Base-by-base conservation (phyloP, 2,888 invertebrate species). In the Lymantria dispar region DNA sequence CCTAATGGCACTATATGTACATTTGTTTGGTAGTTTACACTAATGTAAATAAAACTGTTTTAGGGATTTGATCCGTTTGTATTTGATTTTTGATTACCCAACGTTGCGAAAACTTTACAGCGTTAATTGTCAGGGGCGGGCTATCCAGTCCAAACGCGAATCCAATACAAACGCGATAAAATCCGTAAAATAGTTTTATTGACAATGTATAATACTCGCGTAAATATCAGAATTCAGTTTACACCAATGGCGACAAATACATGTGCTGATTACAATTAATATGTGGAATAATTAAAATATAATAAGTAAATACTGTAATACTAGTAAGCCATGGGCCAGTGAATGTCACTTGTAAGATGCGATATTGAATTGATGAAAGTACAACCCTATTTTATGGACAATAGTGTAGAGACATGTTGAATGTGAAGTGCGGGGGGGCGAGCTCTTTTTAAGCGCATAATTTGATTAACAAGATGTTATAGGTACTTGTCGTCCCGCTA, bases 341-440 rank as follows among this genome's bases (percentile, higher is more conserved):
- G 8, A 38, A 10, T 38, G n/a, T n/a, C 11, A n/a, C 7, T 38
- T 38, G 38, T 38, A 11, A 3, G 36, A 36, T 38, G 38, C 1
- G 1, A 38, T n/a, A 38, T n/a, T 38, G 38, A 38, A n/a, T 33
- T 38, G 33, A 12, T 38, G 11, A 7, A 38, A 38, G n/a, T 7
- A n/a, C 33, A 38, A 12, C 11, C 3, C 38, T 38, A 38, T 11
- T 48, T 56, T 60, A 58, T 56, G 58, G 60, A 56, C 54, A 56
- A 58, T 56, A 38, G 47, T 64, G 64, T 66, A 52, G 52, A 66
- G 52, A 58, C 52, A 39, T 50, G 43, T 42, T 43, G 31, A 57
- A 43, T 51, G 46, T 14, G 45, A 60, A 63, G 54, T 60, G 62
- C 54, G 62, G 48, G 54, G n/a, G 48, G 47, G 45, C 50, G 45